A percentile compares a stretch with the other conserved stretches of the same genome.
Conservation (phyloP, 1,140 invertebrate species). For the Leptopilina clavipes region DNA sequence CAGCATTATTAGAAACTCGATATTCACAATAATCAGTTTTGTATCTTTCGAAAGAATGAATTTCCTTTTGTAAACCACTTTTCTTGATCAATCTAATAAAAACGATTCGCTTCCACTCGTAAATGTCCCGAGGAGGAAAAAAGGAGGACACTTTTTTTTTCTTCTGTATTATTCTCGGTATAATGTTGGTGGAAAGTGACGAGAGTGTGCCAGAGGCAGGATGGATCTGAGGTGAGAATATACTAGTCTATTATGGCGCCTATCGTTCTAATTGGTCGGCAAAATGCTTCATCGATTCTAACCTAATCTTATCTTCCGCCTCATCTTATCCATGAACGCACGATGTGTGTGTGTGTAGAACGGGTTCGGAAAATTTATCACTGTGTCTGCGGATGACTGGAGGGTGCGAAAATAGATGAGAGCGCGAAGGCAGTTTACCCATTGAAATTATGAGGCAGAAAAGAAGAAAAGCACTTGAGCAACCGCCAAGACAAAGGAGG, state of each 20-base stretch:
- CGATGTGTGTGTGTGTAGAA: background rate
- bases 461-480: background rate
- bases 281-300: constrained; percentile 23
- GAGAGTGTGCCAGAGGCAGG: background rate
- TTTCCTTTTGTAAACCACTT: constrained; percentile 4
- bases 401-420: constrained; percentile 27
- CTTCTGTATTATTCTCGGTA: background rate
- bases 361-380: background rate
- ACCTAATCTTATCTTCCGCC: constrained; percentile 17
- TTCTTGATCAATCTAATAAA: constrained; percentile 22
- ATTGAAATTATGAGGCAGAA: background rate
- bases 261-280: constrained; percentile 16
- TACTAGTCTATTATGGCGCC: background rate
- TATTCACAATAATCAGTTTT: too few relatives aligned
- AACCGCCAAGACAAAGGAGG: background rate
- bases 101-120: background rate
- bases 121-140: background rate
- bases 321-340: constrained; percentile 2
- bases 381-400: background rate
- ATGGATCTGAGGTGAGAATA: background rate
- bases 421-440: background rate
- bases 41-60: too few relatives aligned
- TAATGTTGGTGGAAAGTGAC: constrained; percentile 6
- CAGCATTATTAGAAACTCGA: too few relatives aligned
- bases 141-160: background rate